Percentiles rank a stretch among this genome's conserved stretches.
phyloP scores from a whole-genome alignment of 2,797 vertebrate genomes.

The Dermochelys coriacea region DNA sequence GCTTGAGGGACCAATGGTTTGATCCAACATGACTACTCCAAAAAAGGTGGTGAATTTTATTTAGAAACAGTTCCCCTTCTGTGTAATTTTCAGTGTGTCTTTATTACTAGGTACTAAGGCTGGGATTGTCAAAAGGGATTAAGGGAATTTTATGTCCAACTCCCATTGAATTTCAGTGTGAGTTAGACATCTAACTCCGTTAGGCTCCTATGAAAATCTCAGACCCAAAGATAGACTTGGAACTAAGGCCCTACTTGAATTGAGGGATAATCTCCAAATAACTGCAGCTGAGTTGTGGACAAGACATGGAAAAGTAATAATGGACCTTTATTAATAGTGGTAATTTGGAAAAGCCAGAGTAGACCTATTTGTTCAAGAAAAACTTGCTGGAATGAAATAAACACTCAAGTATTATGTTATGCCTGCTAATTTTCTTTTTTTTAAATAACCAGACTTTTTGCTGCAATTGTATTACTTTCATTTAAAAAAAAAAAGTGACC shows the following conservation, averaged over 20 bases:
- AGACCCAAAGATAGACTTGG: background rate
- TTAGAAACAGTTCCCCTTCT: background rate
- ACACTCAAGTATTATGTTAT: background rate
- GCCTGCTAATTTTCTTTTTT: background rate
- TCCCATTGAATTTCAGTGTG: background rate
- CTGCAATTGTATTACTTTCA: background rate
- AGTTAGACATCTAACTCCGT: constrained; percentile 30
- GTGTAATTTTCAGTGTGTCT: background rate
- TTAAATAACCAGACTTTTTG: background rate
- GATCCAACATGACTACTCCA: background rate
- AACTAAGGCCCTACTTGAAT: background rate
- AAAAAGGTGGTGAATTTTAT: background rate
- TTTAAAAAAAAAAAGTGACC: background rate
- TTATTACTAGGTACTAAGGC: background rate
- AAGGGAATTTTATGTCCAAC: background rate
- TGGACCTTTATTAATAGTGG: background rate
- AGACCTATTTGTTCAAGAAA: background rate
- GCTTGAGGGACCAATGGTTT: background rate
- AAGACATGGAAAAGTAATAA: background rate
- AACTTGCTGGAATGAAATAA: background rate
- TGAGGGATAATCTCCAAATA: background rate
- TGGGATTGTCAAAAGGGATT: background rate
- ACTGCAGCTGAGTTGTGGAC: background rate
- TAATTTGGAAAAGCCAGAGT: background rate
- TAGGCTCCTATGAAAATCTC: background rate